Percentiles rank a stretch among this genome's conserved stretches.
phyloP scores from a whole-genome alignment of 2,797 vertebrate species.

The Premnoplex brunnescens region DNA sequence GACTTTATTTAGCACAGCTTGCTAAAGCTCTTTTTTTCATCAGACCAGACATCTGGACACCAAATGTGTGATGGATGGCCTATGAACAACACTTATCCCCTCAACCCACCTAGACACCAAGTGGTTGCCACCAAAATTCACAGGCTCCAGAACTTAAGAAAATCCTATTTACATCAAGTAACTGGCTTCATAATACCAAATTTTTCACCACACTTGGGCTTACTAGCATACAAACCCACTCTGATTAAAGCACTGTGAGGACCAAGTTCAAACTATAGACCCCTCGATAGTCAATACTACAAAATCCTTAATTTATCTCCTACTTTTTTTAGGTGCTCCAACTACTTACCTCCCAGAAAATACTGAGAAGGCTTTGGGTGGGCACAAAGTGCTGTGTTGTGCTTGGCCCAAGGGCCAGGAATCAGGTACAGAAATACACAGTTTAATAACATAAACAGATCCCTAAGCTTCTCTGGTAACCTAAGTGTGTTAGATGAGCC shows the following conservation, averaged over 20 bases:
- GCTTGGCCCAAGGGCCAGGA: neutral
- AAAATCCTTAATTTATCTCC: neutral
- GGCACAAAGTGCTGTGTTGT: neutral
- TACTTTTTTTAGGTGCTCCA: neutral
- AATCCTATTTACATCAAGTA: neutral
- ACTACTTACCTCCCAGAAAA: neutral
- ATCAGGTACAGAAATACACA: neutral
- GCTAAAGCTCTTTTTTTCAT: neutral
- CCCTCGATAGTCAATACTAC: neutral
- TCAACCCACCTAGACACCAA: neutral
- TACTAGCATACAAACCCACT: neutral
- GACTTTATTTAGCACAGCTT: neutral
- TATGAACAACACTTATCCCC: neutral
- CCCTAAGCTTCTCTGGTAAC: neutral
- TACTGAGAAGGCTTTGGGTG: neutral
- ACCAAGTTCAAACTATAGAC: neutral
- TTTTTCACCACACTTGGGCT: neutral
- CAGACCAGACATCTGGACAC: neutral
- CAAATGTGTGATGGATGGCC: neutral
- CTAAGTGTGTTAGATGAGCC: neutral
- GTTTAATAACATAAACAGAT: neutral
- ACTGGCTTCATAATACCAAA: neutral
- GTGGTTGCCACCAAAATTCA: neutral
- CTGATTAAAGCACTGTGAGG: neutral
- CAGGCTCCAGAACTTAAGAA: neutral